Evolutionary conservation across 2,113 vertebrate species (phyloP), one percentile per base, ranked within the genome.

Genomic region (Amblyopsis rosae): DNA sequence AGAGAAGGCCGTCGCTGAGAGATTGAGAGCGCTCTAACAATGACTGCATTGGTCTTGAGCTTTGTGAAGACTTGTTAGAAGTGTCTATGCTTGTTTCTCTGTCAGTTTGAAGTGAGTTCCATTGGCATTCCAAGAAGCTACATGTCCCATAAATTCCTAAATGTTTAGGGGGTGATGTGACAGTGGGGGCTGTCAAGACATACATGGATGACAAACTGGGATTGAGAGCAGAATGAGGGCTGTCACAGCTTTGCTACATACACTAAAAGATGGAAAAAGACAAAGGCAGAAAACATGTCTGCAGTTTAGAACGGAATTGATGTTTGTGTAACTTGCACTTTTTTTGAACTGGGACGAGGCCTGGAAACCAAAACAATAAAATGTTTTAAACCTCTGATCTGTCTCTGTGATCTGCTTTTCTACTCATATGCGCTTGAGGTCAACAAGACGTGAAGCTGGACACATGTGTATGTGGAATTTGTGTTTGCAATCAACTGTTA

Each of bases 81-180:
- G 58, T 81, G 61, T 50, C 72, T 77, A 73, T 65, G 66, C 58
- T 45, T 17, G 53, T 61, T 66, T 61, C 63, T 82, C 77, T 74
- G 53, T 72, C 66, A 46, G 67, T 72, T 79, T 77, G 74, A 65
- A 80, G 54, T 74, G 73, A 75, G 81, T 78, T 73, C 65, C 62
- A 56, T 59, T 67, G 73, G 74, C 82, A 89, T 89, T 91, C 87
- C 82, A 70, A 58, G 69, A 72, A 59, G 82, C 73, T 81, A 73
- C 72, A 83, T 70, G 89, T 90, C 89, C 84, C 90, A 90, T 89
- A 87, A 86, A 90, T 90, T 87, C 88, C 87, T 81, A 35, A 66
- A 71, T 76, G 79, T 76, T 79, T 79, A 60, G 54, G 54, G 59
- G 65, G 19, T 41, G 76, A 66, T 16, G 73, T 63, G 65, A 68